Base-by-base conservation (phyloP, 2,797 vertebrate genomes). In the Tenualosa ilisha region DNA sequence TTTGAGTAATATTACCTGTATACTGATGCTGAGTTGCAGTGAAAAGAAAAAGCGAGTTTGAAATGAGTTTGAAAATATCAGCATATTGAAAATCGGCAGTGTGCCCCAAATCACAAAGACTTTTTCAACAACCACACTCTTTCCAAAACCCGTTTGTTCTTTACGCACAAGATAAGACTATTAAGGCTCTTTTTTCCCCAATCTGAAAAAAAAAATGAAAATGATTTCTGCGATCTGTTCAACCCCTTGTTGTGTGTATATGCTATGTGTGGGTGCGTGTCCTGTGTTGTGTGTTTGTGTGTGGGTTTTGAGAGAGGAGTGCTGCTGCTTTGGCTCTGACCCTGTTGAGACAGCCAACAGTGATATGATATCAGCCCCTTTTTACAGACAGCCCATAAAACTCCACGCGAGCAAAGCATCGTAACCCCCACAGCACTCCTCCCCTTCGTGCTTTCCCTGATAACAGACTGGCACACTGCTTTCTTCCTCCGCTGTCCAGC, bases 291-390 rank as follows among this genome's bases (percentile, higher is more conserved):
- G 63, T 68, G 63, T 31, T 0, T 31, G 24, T 72, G 37, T 46
- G 72, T 79, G 37, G 22, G 37, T 46, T 1, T 13, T 37, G 37
- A 43, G 68, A 75, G 37, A 15, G 6, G 20, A 79, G 72, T 46
- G 72, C 72, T 79, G 40, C 72, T 46, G 72, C 15, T 79, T 79
- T 79, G 72, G 72, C 72, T 79, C 72, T 20, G 17, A n/a, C 43
- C 72, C 15, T 37, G 40, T 20, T 20, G 13, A 79, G 72, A 79
- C 72, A 79, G 72, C 15, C 72, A 79, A 46, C 40, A 43, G 40
- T 79, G 72, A 79, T 79, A 79, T 20, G 15, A 46, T 46, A 79
- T 79, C 72, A 79, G 37, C 37, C 72, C 40, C 20, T 20, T 79
- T 17, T 43, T 20, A 46, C 40, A 43, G 59, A 68, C 68, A 75